Evolutionary conservation across 1,140 invertebrate species (phyloP).

Genomic region (Yoshiicerus persimilis): DNA sequence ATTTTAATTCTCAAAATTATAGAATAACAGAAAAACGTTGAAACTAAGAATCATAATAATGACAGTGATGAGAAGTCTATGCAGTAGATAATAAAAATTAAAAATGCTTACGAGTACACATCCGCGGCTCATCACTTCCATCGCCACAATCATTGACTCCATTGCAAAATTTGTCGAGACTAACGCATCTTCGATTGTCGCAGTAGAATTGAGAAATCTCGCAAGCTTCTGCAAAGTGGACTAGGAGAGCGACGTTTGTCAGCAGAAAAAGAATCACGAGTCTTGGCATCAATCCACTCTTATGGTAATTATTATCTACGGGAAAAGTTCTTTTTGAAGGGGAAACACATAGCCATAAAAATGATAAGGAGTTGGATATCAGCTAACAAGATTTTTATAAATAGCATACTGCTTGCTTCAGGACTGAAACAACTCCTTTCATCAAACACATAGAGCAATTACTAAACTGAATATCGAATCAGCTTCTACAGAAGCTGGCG

Average conservation of each 20-base stretch:
- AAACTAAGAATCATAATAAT: not conserved
- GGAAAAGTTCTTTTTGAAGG: not conserved
- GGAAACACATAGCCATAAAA: not conserved
- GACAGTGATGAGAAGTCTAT: not conserved
- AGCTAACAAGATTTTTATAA: no score
- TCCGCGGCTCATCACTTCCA: constrained; percentile 76
- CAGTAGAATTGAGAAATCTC: constrained; percentile 77
- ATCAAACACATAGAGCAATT: no score
- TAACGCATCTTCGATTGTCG: constrained; percentile 74
- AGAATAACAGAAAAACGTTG: no score
- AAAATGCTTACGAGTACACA: constrained; percentile 78
- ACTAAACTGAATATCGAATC: no score
- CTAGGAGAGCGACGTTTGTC: not conserved
- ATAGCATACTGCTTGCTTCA: no score
- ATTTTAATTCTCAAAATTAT: no score
- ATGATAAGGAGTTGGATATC: constrained; percentile 14
- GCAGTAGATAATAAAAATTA: constrained; percentile 7
- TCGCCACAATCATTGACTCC: constrained; percentile 81
- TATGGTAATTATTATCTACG: not conserved
- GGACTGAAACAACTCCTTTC: no score
- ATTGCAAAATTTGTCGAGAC: constrained; percentile 79
- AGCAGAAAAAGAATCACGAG: not conserved
- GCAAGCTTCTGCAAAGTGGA: constrained; percentile 56
- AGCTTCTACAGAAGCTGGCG: no score
- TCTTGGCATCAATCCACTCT: not conserved